Base-by-base conservation (phyloP, 1,140 invertebrate species). In the Acyrthosiphon pisum region DNA sequence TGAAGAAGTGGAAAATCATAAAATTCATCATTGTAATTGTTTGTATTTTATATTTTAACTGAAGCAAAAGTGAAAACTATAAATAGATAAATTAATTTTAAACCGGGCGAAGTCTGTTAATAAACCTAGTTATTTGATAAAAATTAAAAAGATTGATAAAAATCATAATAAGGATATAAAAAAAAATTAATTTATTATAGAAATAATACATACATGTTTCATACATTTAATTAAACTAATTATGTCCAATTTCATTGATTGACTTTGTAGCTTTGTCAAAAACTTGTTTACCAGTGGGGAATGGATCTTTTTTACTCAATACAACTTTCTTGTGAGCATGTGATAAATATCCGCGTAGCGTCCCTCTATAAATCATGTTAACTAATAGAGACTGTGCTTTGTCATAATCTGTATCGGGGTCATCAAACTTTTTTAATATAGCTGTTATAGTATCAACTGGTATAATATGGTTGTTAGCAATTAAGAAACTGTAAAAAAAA, bases 341-440 rank as follows among this genome's bases (percentile, higher is more conserved):
- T 0, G 99, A 99, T 95, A 99, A 99, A 95, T 99, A 99, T 1
- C 99, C 99, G 95, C 99, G 98, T 93, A 98, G 98, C 96, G 98
- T 98, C 4, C 98, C 98, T 95, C 99, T 98, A 95, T 97, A 98
- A 94, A 99, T 99, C 46, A 99, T 96, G 96, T 99, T 99, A 1
- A 98, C 98, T 23, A 99, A 96, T 95, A 99, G 98, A 95, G 99
- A 99, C 94, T 99, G 97, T 1, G 98, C 98, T 95, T 99, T 98
- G 95, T 99, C 98, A 94, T 98, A 96, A 95, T 99, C 98, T 26
- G 99, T 97, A 95, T 99, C 98, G 53, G 97, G 97, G 92, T 98
- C 97, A 46, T 97, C 97, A 94, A 97, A 96, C 95, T 97, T 97
- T 94, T 97, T 96, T 23, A 99, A 95, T 26, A 98, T 98, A 48